Percentiles rank a stretch among this genome's conserved stretches.
Conservation (phyloP, 2,797 vertebrate species). For the Luscinia luscinia region DNA sequence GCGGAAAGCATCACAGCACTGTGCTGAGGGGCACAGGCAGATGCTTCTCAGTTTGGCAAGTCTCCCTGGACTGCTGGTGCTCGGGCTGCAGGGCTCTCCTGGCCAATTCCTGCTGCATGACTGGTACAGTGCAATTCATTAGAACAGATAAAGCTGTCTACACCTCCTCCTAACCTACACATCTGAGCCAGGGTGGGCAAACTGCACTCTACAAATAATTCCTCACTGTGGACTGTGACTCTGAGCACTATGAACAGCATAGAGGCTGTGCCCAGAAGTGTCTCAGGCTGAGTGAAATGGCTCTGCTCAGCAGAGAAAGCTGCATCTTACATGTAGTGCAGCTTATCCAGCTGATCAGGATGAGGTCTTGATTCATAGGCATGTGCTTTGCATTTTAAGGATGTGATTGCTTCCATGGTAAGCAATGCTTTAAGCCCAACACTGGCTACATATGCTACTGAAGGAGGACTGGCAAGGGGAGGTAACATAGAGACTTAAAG, state of each 20-base stretch:
- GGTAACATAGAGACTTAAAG: not conserved
- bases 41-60: not conserved
- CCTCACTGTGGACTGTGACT: not conserved
- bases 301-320: not conserved
- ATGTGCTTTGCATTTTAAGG: not conserved
- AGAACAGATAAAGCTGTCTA: not conserved
- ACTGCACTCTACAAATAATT: not conserved
- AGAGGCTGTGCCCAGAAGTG: not conserved
- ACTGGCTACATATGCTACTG: not conserved
- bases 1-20: not conserved
- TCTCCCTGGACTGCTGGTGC: not conserved
- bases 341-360: not conserved
- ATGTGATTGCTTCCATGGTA: not conserved
- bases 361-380: not conserved
- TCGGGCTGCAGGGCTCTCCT: not conserved
- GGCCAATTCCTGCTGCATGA: not conserved
- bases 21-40: not conserved
- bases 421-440: not conserved
- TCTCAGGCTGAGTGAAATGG: not conserved
- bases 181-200: fast-evolving
- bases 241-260: not conserved
- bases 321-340: not conserved
- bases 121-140: not conserved
- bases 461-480: not conserved
- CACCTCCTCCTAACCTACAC: not conserved